A percentile compares a stretch with the other conserved stretches of the same genome.
Evolutionary conservation across 2,888 invertebrate species (phyloP).

Genomic region (Volucella inflata): DNA sequence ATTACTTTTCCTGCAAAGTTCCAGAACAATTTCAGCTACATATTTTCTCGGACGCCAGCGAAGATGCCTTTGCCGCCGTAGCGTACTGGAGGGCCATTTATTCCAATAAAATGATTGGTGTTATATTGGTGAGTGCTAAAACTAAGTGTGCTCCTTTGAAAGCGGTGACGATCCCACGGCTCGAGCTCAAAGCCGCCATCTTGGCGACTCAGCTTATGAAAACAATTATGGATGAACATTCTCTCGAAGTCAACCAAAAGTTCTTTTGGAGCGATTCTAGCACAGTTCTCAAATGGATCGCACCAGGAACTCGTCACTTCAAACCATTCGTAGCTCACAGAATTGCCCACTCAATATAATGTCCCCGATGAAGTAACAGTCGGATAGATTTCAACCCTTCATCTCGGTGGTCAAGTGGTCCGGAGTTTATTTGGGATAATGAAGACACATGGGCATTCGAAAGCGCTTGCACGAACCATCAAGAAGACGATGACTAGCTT

Average conservation of each 20-base stretch:
- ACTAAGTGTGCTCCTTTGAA: constrained; percentile 50
- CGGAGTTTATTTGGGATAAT: too few species aligned
- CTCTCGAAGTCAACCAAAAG: constrained; percentile 2
- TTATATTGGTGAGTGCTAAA: constrained; percentile 65
- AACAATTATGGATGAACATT: constrained; percentile 24
- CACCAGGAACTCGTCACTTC: constrained; percentile 68
- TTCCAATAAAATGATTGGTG: constrained; percentile 28
- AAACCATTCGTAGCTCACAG: constrained; percentile 55
- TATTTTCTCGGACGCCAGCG: constrained; percentile 51
- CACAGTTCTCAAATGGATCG: constrained; percentile 73
- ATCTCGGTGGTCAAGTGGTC: too few species aligned
- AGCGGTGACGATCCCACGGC: constrained; percentile 26
- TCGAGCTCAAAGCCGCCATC: constrained; percentile 57
- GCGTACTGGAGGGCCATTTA: constrained; percentile 58
- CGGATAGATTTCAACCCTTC: not conserved
- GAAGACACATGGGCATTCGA: too few species aligned
- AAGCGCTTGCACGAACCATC: not conserved
- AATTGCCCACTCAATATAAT: not conserved
- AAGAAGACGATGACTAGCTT: too few species aligned
- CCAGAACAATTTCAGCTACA: constrained; percentile 37
- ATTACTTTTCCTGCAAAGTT: constrained; percentile 6
- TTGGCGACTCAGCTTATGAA: constrained; percentile 25
- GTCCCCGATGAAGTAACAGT: not conserved
- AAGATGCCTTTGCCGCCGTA: constrained; percentile 61
- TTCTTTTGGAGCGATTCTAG: constrained; percentile 47